Conservation (phyloP, 2,888 invertebrate species). For the Nephrotoma appendiculata region DNA sequence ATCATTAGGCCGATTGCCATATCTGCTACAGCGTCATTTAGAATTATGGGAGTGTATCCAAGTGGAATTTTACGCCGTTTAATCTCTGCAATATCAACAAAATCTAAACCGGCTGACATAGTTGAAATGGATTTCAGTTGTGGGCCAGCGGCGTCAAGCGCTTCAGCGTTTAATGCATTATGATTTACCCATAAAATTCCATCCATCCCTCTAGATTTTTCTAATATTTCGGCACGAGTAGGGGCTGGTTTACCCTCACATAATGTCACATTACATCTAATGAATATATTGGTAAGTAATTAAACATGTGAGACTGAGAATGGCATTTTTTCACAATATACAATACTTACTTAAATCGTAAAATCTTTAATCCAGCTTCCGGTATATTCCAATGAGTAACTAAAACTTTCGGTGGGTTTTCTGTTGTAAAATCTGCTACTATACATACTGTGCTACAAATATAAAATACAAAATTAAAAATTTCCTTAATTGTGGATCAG, state of each 20-base stretch:
- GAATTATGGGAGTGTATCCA: conserved; percentile 57
- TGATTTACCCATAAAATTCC: conserved; percentile 14
- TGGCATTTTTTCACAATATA: neutral
- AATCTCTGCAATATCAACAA: conserved; percentile 54
- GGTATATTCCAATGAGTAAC: conserved; percentile 57
- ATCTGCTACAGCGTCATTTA: conserved; percentile 62
- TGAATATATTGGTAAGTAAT: neutral
- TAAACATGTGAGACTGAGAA: neutral
- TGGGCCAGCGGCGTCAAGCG: conserved; percentile 27
- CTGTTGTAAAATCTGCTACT: neutral
- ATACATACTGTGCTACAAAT: neutral
- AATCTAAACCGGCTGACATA: conserved; percentile 70
- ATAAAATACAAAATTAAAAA: no score
- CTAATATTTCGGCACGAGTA: conserved; percentile 8
- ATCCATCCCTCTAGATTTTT: conserved; percentile 12
- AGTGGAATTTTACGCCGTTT: conserved; percentile 48
- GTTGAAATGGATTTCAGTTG: conserved; percentile 55
- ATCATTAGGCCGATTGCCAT: conserved; percentile 56
- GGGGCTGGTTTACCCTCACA: conserved; percentile 8
- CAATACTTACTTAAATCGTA: conserved; percentile 34
- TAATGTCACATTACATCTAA: conserved; percentile 11
- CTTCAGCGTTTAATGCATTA: conserved; percentile 10
- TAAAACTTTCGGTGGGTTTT: conserved; percentile 39
- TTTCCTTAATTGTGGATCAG: no score
- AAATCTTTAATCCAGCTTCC: conserved; percentile 43